Percentiles rank a stretch among this genome's conserved stretches.
phyloP scores from a whole-genome alignment of 2,888 invertebrate genomes.

The Seira sanloemensis region DNA sequence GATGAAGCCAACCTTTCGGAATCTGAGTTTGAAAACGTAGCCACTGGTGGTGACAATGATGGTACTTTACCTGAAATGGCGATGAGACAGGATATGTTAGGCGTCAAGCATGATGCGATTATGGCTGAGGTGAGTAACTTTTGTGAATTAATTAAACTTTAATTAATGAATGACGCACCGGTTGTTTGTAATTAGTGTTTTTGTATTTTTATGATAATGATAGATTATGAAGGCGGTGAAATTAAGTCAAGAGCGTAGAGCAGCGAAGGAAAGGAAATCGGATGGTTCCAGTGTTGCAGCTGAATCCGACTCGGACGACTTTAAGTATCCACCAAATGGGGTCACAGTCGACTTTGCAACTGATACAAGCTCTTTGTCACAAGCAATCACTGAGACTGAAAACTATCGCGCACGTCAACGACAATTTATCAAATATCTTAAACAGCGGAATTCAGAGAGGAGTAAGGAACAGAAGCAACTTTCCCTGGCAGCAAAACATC shows the following conservation, averaged over 20 bases:
- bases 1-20: no score
- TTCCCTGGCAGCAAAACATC: constrained; percentile 41
- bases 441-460: constrained; percentile 37
- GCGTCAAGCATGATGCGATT: constrained; percentile 82
- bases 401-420: constrained; percentile 6
- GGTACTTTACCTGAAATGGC: no score
- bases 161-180: neutral
- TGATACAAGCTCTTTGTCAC: no score
- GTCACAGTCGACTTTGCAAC: no score
- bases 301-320: neutral
- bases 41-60: no score
- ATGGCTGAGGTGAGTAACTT: constrained; percentile 77
- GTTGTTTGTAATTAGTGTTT: neutral
- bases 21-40: no score
- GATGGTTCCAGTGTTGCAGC: neutral
- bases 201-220: no score
- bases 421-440: constrained; percentile 62
- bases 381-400: neutral
- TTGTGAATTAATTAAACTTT: constrained; percentile 21
- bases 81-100: constrained; percentile 85
- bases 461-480: constrained; percentile 47
- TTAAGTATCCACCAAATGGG: no score
- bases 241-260: constrained; percentile 7
- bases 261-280: constrained; percentile 15
- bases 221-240: constrained; percentile 30